Conservation (phyloP, 2,113 vertebrate genomes). For the Anthoscopus minutus region DNA sequence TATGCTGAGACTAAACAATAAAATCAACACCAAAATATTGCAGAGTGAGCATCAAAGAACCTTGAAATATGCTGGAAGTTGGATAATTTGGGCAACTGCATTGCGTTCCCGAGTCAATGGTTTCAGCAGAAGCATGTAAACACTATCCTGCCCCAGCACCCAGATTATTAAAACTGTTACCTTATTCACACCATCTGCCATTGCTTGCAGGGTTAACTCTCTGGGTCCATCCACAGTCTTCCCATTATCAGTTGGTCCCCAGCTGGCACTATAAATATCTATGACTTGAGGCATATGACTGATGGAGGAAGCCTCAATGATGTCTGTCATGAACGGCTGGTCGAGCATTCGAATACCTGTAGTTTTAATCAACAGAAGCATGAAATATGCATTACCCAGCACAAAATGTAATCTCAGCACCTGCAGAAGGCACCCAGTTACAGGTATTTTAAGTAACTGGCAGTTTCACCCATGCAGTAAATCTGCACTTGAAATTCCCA, state of each 20-base stretch:
- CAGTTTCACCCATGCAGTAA: background rate
- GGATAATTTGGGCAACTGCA: background rate
- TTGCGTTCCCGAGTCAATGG: background rate
- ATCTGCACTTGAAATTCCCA: background rate
- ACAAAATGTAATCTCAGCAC: background rate
- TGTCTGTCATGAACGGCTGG: constrained; percentile 98
- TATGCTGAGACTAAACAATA: background rate
- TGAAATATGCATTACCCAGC: background rate
- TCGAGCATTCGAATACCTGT: constrained; percentile 97
- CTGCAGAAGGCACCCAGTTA: background rate
- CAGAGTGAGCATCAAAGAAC: background rate
- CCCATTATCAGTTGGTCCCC: constrained; percentile 97
- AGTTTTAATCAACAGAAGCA: background rate
- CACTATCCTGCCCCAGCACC: background rate
- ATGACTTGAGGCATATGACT: constrained; percentile 98
- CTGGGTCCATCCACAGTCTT: constrained; percentile 98
- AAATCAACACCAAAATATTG: background rate
- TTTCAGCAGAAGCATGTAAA: background rate
- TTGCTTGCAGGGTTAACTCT: constrained; percentile 94
- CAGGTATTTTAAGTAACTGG: background rate
- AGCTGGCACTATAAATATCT: constrained; percentile 98
- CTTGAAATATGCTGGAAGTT: background rate
- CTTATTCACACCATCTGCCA: constrained; percentile 98
- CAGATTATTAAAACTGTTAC: constrained; percentile 56
- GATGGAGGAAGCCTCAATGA: constrained; percentile 98